Conservation (phyloP, 2,113 vertebrate species). For the Tetrax tetrax region DNA sequence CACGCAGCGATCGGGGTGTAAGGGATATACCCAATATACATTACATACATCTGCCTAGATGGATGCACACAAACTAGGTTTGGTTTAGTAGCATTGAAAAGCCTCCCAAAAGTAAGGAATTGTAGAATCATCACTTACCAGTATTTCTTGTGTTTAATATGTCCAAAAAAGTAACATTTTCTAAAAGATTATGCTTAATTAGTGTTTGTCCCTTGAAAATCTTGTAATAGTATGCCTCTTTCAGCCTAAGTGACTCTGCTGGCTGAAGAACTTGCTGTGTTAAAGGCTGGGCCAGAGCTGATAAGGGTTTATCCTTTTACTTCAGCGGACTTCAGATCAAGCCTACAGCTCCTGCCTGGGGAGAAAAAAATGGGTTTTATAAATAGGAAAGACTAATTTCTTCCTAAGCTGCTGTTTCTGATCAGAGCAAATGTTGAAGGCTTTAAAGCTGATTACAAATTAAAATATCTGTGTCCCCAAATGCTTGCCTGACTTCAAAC, state of each 20-base stretch:
- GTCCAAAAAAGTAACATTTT: not conserved
- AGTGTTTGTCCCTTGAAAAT: constrained; percentile 4
- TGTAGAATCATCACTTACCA: not conserved
- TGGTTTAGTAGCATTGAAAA: not conserved
- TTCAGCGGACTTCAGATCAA: not conserved
- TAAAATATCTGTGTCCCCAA: not conserved
- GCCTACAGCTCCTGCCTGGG: not conserved
- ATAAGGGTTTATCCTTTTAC: constrained; percentile 24
- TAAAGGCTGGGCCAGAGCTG: constrained; percentile 24
- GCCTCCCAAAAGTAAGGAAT: not conserved
- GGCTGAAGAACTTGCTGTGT: not conserved
- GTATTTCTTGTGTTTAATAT: not conserved
- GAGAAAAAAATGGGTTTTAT: not conserved
- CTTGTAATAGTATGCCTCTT: not conserved
- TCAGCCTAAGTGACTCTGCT: not conserved
- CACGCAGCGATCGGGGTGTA: not conserved
- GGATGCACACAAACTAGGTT: not conserved
- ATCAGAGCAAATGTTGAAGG: constrained; percentile 17
- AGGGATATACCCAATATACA: not conserved
- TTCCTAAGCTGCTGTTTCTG: constrained; percentile 22
- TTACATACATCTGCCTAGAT: not conserved
- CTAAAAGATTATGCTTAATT: constrained; percentile 9
- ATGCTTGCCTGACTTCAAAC: not conserved
- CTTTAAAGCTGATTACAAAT: constrained; percentile 45
- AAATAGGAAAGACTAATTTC: not conserved